Percentiles rank a stretch among this genome's conserved stretches.
phyloP scores from a whole-genome alignment of 2,113 vertebrate species.

The Myanophis thanlyinensis region DNA sequence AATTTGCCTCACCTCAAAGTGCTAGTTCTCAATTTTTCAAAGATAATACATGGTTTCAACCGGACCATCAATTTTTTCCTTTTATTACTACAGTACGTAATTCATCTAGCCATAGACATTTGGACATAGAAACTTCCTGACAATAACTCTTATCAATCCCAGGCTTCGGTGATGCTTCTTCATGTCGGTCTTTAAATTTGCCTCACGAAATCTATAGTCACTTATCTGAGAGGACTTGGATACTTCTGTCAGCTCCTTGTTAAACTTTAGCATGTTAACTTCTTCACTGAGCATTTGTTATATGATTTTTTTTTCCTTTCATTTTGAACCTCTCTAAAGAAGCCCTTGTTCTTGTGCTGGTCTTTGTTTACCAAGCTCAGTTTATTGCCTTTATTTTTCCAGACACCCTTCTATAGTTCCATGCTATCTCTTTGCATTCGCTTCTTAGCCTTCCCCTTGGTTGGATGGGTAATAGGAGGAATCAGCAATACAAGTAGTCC shows the following conservation, averaged over 20 bases:
- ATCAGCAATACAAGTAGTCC: neutral
- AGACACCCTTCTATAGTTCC: neutral
- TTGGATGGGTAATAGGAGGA: neutral
- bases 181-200: neutral
- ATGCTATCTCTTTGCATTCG: neutral
- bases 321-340: neutral
- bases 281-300: neutral
- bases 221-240: neutral
- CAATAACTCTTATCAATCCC: neutral
- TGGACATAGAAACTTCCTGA: neutral
- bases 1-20: neutral
- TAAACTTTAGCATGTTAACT: neutral
- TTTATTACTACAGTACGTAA: neutral
- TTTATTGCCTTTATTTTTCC: neutral
- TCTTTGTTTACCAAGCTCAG: neutral
- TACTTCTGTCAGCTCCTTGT: neutral
- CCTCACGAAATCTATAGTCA: neutral
- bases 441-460: neutral
- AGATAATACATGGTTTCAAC: neutral
- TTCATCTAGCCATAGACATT: neutral
- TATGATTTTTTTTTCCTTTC: neutral
- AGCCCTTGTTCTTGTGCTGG: neutral
- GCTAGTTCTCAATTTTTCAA: neutral
- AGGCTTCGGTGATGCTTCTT: neutral
- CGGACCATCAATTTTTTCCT: neutral